Base-by-base conservation (phyloP, 2,113 vertebrate genomes). In the Pluvialis apricaria region DNA sequence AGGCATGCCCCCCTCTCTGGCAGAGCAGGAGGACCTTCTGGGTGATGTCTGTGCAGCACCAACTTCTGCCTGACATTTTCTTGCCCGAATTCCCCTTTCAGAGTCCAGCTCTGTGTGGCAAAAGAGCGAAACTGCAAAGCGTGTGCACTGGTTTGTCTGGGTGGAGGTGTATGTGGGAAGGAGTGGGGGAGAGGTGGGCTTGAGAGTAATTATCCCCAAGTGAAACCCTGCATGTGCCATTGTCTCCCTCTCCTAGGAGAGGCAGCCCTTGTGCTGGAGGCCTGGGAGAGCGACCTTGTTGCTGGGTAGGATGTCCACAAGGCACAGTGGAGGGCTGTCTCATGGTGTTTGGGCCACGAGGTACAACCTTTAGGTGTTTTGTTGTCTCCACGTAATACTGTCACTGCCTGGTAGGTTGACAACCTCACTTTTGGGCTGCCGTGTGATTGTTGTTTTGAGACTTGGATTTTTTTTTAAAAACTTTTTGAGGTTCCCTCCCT, bases 11-110 rank as follows among this genome's bases (percentile, higher is more conserved):
- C n/a, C n/a, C 36, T 73, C 10, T 52, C 68, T 78, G 64, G 57
- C 18, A 51, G 84, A 73, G 75, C 2, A 6, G 84, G 77, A 38
- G 26, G 58, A 80, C 22, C n/a, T 1, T 4, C 25, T 13, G 24
- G 60, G 49, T 61, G 68, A 38, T 14, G 11, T 26, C 12, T 64
- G 64, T 73, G 47, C 71, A 95, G 89, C 49, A 76, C 52, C 60
- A 72, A 31, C 42, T 54, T 86, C 49, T 95, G 52, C 87, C 65
- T 77, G 81, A 6, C 0, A 5, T 80, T 69, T 79, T 91, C 69
- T 82, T 96, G 61, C 45, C 49, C 40, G 64, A 91, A 81, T 82
- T 96, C 91, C 18, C 40, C 47, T 93, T 84, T 55, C 25, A 79
- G 84, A 49, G 72, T 76, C 71, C 45, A 82, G 5, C 20, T 34